phyloP scores from a whole-genome alignment of 2,888 invertebrate genomes.

The Ophion costatus region DNA sequence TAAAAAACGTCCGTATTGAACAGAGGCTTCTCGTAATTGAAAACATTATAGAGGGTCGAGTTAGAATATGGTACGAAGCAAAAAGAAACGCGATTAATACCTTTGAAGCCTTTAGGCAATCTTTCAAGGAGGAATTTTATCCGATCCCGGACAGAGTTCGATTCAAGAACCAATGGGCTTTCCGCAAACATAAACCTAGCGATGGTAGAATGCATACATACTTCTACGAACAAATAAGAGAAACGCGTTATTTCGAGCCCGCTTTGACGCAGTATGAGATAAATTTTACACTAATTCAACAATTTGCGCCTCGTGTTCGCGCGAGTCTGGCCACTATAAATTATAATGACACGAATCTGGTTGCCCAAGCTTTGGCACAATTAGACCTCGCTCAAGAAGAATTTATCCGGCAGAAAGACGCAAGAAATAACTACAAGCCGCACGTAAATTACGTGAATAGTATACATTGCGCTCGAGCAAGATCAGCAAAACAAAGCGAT shows the following conservation, averaged over 20 bases:
- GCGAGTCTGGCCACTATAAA: conserved; percentile 27
- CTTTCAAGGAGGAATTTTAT: conserved; percentile 54
- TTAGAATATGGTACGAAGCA: conserved; percentile 40
- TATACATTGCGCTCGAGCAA: neutral
- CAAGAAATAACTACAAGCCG: neutral
- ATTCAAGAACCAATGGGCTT: neutral
- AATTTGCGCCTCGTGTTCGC: conserved; percentile 13
- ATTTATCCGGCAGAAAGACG: no score
- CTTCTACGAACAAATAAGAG: conserved; percentile 44
- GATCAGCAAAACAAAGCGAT: neutral
- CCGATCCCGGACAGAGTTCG: conserved; percentile 20
- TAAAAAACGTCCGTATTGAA: conserved; percentile 2
- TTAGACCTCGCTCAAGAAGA: conserved; percentile 7
- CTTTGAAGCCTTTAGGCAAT: conserved; percentile 34
- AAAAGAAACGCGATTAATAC: neutral
- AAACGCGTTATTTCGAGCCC: conserved; percentile 31
- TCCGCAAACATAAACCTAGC: neutral
- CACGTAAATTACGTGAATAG: neutral
- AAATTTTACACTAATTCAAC: conserved; percentile 45
- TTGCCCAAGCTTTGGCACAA: conserved; percentile 38
- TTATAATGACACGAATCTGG: conserved; percentile 24
- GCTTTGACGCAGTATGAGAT: conserved; percentile 23
- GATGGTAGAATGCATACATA: conserved; percentile 35
- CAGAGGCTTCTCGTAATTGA: conserved; percentile 9
- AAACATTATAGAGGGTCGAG: conserved; percentile 39